Percentiles rank a stretch among this genome's conserved stretches.
Evolutionary conservation across 2,113 vertebrate species (phyloP).

Genomic region (Argyrosomus japonicus): DNA sequence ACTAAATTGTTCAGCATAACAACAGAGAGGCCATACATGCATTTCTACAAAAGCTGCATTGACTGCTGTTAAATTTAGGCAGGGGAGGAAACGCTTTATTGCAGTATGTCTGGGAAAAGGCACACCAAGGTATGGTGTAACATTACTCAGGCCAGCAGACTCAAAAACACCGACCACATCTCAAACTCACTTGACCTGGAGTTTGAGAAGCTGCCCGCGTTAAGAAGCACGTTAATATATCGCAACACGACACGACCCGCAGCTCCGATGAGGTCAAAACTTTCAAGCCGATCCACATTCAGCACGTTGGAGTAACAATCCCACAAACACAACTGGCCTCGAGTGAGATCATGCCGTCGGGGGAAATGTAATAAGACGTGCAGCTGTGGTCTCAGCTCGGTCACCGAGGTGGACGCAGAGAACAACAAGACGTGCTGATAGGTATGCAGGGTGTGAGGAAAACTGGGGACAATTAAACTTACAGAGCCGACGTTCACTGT

Average conservation of each 20-base stretch:
- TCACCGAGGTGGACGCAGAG: slow-evolving; percentile 59
- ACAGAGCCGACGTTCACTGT: neutral
- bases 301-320: slow-evolving; percentile 49
- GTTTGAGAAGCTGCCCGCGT: slow-evolving; percentile 5
- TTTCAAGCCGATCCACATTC: slow-evolving; percentile 19
- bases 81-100: slow-evolving; percentile 68
- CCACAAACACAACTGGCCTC: slow-evolving; percentile 58
- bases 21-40: slow-evolving; percentile 30
- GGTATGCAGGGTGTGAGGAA: slow-evolving; percentile 55
- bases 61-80: slow-evolving; percentile 55
- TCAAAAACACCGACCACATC: slow-evolving; percentile 2
- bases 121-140: slow-evolving; percentile 43
- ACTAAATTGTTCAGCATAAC: slow-evolving; percentile 20
- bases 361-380: slow-evolving; percentile 75
- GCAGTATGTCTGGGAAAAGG: slow-evolving; percentile 50
- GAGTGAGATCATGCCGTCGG: slow-evolving; percentile 81
- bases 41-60: slow-evolving; percentile 32
- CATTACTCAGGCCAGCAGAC: slow-evolving; percentile 29
- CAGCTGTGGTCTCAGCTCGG: slow-evolving; percentile 77
- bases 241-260: slow-evolving; percentile 15
- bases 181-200: neutral
- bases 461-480: slow-evolving; percentile 55
- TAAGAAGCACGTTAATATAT: neutral
- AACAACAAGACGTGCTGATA: slow-evolving; percentile 65
- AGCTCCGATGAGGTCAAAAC: slow-evolving; percentile 15